Percentiles rank a stretch among this genome's conserved stretches.
These are phyloP conservation scores for Pipistrellus kuhlii DNA, from an alignment of 2,797 vertebrate species.

Conservation along the genomic window DNA sequence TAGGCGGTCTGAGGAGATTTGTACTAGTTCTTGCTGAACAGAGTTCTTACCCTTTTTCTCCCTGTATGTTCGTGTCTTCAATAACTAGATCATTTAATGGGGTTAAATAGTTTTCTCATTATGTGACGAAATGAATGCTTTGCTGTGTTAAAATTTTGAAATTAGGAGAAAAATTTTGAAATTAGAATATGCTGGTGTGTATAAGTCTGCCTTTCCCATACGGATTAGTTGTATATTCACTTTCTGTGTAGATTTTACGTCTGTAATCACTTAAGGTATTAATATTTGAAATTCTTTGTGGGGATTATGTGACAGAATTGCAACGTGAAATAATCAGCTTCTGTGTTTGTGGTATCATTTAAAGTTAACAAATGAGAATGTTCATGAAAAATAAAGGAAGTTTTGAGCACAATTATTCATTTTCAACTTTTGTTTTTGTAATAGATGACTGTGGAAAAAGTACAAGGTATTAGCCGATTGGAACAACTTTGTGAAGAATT, in stretches of 20 bases:
- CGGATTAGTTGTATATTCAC: constrained; percentile 26
- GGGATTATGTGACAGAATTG: constrained; percentile 7
- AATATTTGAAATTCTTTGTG: constrained; percentile 47
- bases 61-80: constrained; percentile 48
- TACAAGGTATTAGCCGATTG: constrained; percentile 96
- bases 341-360: constrained; percentile 8
- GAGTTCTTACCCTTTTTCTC: constrained; percentile 23
- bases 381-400: constrained; percentile 28
- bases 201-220: neutral
- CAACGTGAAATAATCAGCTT: constrained; percentile 40
- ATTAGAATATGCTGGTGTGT: neutral
- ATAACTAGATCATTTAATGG: constrained; percentile 42
- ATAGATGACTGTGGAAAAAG: constrained; percentile 98
- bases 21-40: constrained; percentile 39
- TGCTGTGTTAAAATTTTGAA: constrained; percentile 56
- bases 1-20: constrained; percentile 29
- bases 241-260: constrained; percentile 41
- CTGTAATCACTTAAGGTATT: constrained; percentile 41
- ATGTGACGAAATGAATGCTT: constrained; percentile 34
- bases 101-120: constrained; percentile 31
- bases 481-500: constrained; percentile 98
- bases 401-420: constrained; percentile 11
- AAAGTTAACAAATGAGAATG: constrained; percentile 49
- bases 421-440: constrained; percentile 71
- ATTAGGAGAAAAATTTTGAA: neutral